Evolutionary conservation across 1,140 invertebrate genomes (phyloP), one percentile per base, ranked within the genome.

Genomic region (Orchesella cincta): DNA sequence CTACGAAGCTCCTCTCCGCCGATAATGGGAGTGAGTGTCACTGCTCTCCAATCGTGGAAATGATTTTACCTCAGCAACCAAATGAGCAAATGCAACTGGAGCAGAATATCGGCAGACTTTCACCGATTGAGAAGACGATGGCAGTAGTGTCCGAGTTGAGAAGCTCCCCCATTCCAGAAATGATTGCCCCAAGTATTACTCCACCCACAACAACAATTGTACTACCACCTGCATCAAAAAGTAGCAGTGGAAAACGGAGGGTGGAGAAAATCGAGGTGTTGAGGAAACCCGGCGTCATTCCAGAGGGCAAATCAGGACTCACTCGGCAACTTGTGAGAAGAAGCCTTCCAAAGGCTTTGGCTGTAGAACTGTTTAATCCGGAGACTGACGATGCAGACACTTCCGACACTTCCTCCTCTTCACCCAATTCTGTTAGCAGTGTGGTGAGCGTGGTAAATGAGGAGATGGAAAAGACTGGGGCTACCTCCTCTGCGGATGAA

Each of bases 341-440:
- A 8, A 83, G 82, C 34, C 86, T 91, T 39, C 92, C 92, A 0
- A 90, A 92, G 74, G 83, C 94, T 18, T 86, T 94, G 74, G 92
- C 92, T 1, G 85, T 95, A 72, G 94, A 95, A 84, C 85, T 95
- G 5, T 96, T 94, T 82, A 95, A 96, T 86, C 94, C 94, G 0
- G 94, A 94, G 83, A 94, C 91, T 8, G 94, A 96, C 84, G 94
- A 96, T 82, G 88, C 94, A 84, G 94, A 95, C 83, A 79, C 81
- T 0, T 94, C 93, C 81, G 94, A 95, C 84, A 94, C 93, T 0
- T 93, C 92, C 26, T 90, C 93, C 1, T 94, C 93, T 0, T 94
- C 93, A 0, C 93, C 93, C 1, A 93, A 95, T 83, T 95, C 93
- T 1, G 90, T 92, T 0, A 92, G 93, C 77, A 94, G 92, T 82